These are phyloP conservation scores for Nasonovia ribisnigri DNA, from an alignment of 2,888 invertebrate genomes.

Conservation along the genomic window DNA sequence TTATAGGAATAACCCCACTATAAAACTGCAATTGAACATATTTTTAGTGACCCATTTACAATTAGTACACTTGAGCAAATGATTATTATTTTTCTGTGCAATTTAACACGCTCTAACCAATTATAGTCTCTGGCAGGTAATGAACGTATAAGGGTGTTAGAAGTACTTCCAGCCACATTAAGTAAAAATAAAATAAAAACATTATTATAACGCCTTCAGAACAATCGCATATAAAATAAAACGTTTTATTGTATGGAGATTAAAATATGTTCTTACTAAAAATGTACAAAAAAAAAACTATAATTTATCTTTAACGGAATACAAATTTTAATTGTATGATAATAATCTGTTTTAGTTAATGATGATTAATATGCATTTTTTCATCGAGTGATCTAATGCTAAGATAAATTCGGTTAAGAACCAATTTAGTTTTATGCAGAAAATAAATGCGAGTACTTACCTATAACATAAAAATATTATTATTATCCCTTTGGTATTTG, in stretches of 20 bases:
- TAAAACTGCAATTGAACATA: not conserved
- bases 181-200: conserved; percentile 22
- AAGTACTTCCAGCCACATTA: conserved; percentile 9
- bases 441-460: not conserved
- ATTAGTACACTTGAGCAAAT: conserved; percentile 35
- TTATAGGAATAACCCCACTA: not conserved
- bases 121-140: conserved; percentile 11
- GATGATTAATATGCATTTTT: not conserved
- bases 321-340: not conserved
- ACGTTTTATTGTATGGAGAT: not conserved
- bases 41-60: conserved; percentile 45
- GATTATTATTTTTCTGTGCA: conserved; percentile 51
- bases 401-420: not conserved
- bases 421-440: not conserved
- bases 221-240: not conserved
- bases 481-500: not conserved
- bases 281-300: not conserved
- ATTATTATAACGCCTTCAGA: not conserved
- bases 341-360: not conserved
- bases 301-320: not conserved
- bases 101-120: conserved; percentile 26
- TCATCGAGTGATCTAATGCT: not conserved
- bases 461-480: no score
- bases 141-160: conserved; percentile 32
- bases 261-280: not conserved